Evolutionary conservation across 1,140 invertebrate species (phyloP).

Genomic region (Lasaia peninsularis): DNA sequence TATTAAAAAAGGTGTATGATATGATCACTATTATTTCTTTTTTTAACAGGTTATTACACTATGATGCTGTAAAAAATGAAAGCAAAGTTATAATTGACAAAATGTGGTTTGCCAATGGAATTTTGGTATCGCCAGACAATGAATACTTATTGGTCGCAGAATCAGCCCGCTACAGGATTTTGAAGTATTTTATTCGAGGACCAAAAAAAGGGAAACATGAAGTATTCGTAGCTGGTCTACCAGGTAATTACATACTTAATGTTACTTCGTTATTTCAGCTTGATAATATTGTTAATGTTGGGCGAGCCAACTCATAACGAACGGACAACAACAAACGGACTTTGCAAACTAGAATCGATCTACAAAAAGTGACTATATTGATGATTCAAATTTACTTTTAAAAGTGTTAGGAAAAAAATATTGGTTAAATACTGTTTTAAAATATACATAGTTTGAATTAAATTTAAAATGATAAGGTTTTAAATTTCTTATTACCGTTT

Average conservation of each 20-base stretch:
- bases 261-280: neutral
- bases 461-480: no score
- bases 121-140: conserved; percentile 86
- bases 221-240: conserved; percentile 86
- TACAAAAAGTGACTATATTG: no score
- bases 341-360: no score
- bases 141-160: conserved; percentile 86
- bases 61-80: conserved; percentile 75
- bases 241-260: conserved; percentile 74
- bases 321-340: no score
- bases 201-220: conserved; percentile 85
- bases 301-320: no score
- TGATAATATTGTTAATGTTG: no score
- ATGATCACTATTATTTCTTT: conserved; percentile 17
- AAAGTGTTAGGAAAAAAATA: no score
- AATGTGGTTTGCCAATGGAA: conserved; percentile 89
- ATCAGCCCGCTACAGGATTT: conserved; percentile 73
- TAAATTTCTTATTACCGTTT: no score
- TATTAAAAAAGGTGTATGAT: neutral
- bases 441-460: no score
- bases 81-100: conserved; percentile 83
- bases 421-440: no score
- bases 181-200: conserved; percentile 86
- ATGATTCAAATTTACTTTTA: no score
- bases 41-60: conserved; percentile 78